Conservation (phyloP, 1,140 invertebrate species). For the Harpegnathos saltator region DNA sequence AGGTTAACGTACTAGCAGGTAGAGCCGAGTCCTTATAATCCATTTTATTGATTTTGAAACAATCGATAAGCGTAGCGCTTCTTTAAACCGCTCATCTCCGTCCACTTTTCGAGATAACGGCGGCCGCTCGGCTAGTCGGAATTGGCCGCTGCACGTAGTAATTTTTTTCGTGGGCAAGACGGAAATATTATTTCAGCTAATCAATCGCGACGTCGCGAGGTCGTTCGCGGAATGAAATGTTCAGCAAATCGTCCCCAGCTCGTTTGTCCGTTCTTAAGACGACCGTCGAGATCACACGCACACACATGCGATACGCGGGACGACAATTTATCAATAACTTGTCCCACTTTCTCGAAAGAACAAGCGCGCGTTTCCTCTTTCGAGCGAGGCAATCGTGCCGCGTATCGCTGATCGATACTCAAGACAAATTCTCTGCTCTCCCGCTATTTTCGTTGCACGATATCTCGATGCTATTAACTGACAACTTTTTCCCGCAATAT, state of each 20-base stretch:
- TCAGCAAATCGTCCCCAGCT: not conserved
- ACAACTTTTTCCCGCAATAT: conserved; percentile 11
- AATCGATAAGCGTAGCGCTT: conserved; percentile 45
- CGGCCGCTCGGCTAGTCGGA: not conserved
- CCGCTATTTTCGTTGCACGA: conserved; percentile 23
- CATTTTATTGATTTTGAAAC: conserved; percentile 49
- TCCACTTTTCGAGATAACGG: not conserved
- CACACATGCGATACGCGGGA: not conserved
- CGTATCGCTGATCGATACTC: conserved; percentile 45
- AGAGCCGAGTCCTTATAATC: conserved; percentile 39
- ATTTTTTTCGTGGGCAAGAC: too few relatives aligned
- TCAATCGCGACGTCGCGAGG: not conserved
- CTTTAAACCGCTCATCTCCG: not conserved
- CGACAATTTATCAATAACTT: conserved; percentile 58
- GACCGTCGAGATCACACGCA: not conserved
- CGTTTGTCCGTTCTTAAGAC: not conserved
- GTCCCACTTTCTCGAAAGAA: conserved; percentile 45
- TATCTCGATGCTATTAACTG: not conserved
- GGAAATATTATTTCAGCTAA: too few relatives aligned
- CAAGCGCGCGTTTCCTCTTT: conserved; percentile 25
- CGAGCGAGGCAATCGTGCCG: conserved; percentile 7
- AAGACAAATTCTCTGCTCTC: conserved; percentile 38
- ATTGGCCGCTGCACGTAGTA: too few relatives aligned
- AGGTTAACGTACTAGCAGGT: conserved; percentile 49
- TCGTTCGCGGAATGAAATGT: not conserved